A percentile compares a stretch with the other conserved stretches of the same genome.
These are phyloP conservation scores for Lithophane socia DNA, from an alignment of 2,888 invertebrate genomes.

Conservation along the genomic window DNA sequence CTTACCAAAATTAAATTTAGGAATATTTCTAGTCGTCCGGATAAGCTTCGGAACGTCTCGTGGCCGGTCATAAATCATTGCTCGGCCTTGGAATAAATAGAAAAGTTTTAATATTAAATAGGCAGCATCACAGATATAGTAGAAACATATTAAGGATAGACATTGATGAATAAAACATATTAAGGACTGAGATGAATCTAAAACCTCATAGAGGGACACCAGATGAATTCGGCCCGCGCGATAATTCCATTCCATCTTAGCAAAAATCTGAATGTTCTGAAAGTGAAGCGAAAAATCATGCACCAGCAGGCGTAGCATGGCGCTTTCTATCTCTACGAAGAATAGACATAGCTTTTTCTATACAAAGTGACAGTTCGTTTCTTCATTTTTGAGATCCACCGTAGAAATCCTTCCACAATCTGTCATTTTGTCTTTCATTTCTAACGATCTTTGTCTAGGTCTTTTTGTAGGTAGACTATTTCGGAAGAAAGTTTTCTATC, in stretches of 20 bases:
- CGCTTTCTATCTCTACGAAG: too few relatives aligned
- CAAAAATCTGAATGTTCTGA: neutral
- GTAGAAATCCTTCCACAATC: too few relatives aligned
- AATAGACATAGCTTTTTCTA: too few relatives aligned
- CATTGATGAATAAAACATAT: neutral
- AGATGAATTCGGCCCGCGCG: neutral
- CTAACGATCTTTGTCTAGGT: too few relatives aligned
- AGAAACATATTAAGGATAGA: neutral
- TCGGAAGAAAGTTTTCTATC: too few relatives aligned
- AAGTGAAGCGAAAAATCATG: neutral
- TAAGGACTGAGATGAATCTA: neutral
- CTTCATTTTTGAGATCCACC: too few relatives aligned
- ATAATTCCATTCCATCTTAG: neutral
- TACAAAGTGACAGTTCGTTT: too few relatives aligned
- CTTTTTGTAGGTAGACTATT: too few relatives aligned
- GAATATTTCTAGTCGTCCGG: fast-evolving
- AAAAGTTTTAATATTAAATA: neutral
- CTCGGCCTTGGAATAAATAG: conserved; percentile 33
- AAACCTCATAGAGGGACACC: neutral
- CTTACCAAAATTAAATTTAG: conserved; percentile 70
- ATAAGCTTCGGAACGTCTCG: conserved; percentile 7
- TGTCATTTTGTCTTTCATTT: too few relatives aligned
- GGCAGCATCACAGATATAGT: neutral
- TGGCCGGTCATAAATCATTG: conserved; percentile 50
- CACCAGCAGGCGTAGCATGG: too few relatives aligned